These are phyloP conservation scores for Cataglyphis cursor DNA, from an alignment of 2,888 invertebrate genomes.

Conservation along the genomic window DNA sequence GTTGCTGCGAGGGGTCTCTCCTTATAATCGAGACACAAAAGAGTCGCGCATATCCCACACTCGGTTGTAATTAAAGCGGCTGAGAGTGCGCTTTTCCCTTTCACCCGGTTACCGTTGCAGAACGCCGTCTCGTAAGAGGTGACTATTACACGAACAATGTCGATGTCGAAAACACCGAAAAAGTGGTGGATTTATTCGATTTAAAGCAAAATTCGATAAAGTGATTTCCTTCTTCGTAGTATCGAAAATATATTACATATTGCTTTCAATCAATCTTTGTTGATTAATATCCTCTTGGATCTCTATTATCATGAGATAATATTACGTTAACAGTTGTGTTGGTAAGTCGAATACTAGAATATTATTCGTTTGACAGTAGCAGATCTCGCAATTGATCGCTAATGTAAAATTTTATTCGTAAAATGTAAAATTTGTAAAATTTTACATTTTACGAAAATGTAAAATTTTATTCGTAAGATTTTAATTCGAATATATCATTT, in stretches of 20 bases:
- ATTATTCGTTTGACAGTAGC: conserved; percentile 2
- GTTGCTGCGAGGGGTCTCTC: conserved; percentile 27
- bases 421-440: no score
- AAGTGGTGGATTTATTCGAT: not conserved
- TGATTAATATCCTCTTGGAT: conserved; percentile 22
- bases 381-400: conserved; percentile 8
- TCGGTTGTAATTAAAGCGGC: conserved; percentile 47
- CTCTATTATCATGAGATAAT: conserved; percentile 39
- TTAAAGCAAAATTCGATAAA: not conserved
- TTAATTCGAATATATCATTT: no score
- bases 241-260: conserved; percentile 9
- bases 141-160: conserved; percentile 32
- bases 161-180: conserved; percentile 16
- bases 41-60: conserved; percentile 44
- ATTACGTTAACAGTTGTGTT: conserved; percentile 1
- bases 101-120: conserved; percentile 45
- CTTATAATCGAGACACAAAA: conserved; percentile 53
- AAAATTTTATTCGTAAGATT: no score
- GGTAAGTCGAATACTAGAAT: conserved; percentile 8
- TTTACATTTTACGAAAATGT: no score
- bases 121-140: conserved; percentile 26
- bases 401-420: not conserved
- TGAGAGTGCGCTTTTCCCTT: conserved; percentile 36
- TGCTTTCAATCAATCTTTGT: conserved; percentile 5
- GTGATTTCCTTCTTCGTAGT: conserved; percentile 22